phyloP scores from a whole-genome alignment of 1,140 invertebrate genomes.

The Lepidurus apus region DNA sequence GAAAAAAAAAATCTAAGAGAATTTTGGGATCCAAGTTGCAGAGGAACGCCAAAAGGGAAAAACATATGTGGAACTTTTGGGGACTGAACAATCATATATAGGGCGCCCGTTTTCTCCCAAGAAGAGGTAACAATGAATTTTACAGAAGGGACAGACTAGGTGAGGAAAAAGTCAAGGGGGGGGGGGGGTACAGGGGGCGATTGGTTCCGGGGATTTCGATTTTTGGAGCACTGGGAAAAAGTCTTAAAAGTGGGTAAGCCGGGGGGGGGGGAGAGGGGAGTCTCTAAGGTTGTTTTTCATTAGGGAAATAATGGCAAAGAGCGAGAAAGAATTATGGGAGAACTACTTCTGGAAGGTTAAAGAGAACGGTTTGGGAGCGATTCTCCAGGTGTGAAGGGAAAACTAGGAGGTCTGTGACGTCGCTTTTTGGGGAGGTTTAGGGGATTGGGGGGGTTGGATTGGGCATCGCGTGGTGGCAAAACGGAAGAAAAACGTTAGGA shows the following conservation, averaged over 20 bases:
- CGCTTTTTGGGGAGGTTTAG: background rate
- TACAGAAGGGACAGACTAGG: background rate
- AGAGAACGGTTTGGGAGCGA: background rate
- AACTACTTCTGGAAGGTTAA: background rate
- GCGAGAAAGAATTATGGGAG: conserved; percentile 19
- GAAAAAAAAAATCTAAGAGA: background rate
- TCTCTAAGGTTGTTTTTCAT: background rate
- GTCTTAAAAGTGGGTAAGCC: background rate
- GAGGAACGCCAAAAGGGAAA: background rate
- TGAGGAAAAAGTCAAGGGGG: background rate
- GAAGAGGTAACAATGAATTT: conserved; percentile 1
- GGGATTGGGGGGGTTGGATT: background rate
- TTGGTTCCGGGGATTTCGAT: conserved; percentile 27
- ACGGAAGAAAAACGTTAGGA: background rate
- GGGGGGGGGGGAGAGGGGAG: background rate
- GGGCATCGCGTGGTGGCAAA: background rate
- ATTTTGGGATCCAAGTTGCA: background rate
- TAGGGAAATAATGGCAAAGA: conserved; percentile 9
- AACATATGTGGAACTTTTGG: background rate
- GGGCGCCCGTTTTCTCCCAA: background rate
- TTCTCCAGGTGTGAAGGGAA: conserved; percentile 14
- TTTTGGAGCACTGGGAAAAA: conserved; percentile 11
- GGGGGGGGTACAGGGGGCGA: conserved; percentile 20
- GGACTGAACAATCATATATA: conserved; percentile 4
- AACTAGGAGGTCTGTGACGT: background rate